phyloP scores from a whole-genome alignment of 2,797 vertebrate species.

The Chaunax sp. region DNA sequence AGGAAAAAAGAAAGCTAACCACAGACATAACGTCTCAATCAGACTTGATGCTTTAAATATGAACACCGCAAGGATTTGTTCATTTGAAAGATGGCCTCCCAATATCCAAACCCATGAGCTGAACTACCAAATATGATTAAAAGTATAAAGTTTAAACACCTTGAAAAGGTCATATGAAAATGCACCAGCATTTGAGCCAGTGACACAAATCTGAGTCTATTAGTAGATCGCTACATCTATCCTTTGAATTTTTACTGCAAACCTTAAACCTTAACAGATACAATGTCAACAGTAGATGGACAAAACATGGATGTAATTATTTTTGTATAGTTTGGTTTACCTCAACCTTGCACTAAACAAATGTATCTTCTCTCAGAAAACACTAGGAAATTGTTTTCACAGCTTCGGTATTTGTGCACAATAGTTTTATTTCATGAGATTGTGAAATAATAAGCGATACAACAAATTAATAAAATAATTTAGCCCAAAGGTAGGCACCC shows the following conservation, averaged over 20 bases:
- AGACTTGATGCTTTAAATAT: not conserved
- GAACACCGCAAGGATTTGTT: not conserved
- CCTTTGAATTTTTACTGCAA: not conserved
- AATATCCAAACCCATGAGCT: not conserved
- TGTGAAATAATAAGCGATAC: conserved; percentile 6
- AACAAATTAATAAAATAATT: no score
- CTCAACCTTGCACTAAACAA: not conserved
- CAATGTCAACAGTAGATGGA: not conserved
- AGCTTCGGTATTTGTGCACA: no score
- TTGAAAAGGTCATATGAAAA: conserved; percentile 11
- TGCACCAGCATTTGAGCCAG: not conserved
- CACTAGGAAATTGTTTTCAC: not conserved
- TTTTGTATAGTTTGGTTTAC: not conserved
- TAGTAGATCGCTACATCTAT: not conserved
- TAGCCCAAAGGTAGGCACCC: not conserved
- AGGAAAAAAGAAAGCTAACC: not conserved
- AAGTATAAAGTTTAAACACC: conserved; percentile 14
- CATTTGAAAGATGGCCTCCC: not conserved
- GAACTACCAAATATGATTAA: conserved; percentile 8
- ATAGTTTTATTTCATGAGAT: no score
- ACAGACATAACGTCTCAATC: not conserved
- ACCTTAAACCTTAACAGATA: not conserved
- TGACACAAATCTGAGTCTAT: not conserved
- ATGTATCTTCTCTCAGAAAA: no score
- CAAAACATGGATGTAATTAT: not conserved